phyloP scores from a whole-genome alignment of 1,140 invertebrate genomes.

The Zaprionus ghesquierei region DNA sequence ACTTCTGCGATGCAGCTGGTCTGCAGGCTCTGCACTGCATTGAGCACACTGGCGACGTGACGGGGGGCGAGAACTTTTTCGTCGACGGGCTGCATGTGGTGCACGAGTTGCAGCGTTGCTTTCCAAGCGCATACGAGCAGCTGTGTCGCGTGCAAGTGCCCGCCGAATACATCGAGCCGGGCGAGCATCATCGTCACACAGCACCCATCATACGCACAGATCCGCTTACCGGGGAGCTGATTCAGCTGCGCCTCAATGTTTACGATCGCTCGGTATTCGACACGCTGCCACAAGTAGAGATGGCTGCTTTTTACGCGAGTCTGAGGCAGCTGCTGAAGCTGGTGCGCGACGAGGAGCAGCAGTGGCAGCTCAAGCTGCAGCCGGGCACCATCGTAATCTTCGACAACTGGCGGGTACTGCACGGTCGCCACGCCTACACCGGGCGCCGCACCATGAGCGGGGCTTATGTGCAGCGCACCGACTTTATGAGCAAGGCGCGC shows the following conservation, averaged over 20 bases:
- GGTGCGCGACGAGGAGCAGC: conserved; percentile 83
- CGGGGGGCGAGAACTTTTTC: conserved; percentile 87
- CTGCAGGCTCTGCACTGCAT: conserved; percentile 89
- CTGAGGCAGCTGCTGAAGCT: conserved; percentile 85
- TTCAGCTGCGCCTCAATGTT: conserved; percentile 87
- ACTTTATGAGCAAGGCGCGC: conserved; percentile 85
- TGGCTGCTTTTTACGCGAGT: conserved; percentile 86
- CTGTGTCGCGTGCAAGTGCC: conserved; percentile 85
- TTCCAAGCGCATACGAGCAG: conserved; percentile 84
- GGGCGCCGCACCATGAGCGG: conserved; percentile 85
- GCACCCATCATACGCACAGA: conserved; percentile 84
- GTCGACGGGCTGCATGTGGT: conserved; percentile 88
- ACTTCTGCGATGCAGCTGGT: conserved; percentile 88
- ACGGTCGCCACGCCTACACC: conserved; percentile 87
- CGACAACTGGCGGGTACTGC: conserved; percentile 90
- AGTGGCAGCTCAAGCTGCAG: conserved; percentile 85
- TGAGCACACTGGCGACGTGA: conserved; percentile 83
- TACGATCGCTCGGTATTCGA: conserved; percentile 87
- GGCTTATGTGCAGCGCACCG: conserved; percentile 86
- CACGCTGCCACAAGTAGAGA: conserved; percentile 83
- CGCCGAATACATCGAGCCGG: conserved; percentile 86
- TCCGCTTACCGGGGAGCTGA: conserved; percentile 83
- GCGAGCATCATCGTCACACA: conserved; percentile 83
- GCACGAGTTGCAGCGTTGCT: conserved; percentile 83
- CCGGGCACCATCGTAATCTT: conserved; percentile 88